Evolutionary conservation across 1,140 invertebrate genomes (phyloP), one percentile per base, ranked within the genome.

Genomic region (Chironomus tepperi): DNA sequence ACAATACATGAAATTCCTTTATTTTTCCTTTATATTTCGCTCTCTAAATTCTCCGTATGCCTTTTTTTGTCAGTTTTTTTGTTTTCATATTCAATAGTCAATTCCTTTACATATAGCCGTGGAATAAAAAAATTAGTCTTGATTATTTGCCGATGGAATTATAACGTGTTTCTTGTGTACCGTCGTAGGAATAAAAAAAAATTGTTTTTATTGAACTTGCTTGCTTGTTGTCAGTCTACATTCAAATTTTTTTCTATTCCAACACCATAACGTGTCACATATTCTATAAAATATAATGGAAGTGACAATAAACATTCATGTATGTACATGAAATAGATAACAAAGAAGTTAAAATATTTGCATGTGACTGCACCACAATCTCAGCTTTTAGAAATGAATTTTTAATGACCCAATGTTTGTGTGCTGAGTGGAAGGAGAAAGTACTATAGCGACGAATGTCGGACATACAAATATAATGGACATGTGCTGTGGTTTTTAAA

Each of bases 41-140:
- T 47, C 24, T 47, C 43, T n/a, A 57, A n/a, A n/a, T n/a, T 57
- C 47, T 12, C n/a, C n/a, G 47, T 57, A 57, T 57, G 47, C 47
- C 47, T 57, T 57, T n/a, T n/a, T 57, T 57, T 57, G 47, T 57
- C 47, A 57, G 47, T 57, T 57, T 15, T 47, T 15, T 57, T 15
- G 12, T 5, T 57, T 57, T 15, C 24, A 34, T 57, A n/a, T 57
- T 57, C 47, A 15, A 34, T 34, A 34, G 24, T 34, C 24, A 34
- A 34, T 57, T 57, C 47, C 12, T 57, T 57, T 57, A 57, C 47
- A 57, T 34, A 34, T 34, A 34, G 24, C 24, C 47, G 47, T n/a
- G 47, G n/a, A 57, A 57, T 57, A 57, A 57, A 57, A 57, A 57
- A 57, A 57, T 70, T 70, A 70, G 65, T 70, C 18, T 70, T 70